These are phyloP conservation scores for Microplitis manilae DNA, from an alignment of 2,888 invertebrate species.

Conservation along the genomic window DNA sequence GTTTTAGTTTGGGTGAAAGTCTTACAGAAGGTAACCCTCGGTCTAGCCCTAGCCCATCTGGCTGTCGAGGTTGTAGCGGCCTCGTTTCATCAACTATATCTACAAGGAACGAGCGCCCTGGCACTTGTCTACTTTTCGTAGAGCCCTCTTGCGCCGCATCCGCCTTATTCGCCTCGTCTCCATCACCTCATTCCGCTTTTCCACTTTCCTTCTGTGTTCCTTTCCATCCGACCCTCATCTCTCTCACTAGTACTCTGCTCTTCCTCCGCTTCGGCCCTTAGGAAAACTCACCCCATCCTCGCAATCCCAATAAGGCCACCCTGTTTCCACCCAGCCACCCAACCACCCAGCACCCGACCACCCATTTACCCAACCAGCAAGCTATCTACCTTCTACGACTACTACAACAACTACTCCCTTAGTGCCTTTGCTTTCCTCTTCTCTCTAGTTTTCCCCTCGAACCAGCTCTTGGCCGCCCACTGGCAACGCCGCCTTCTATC, in stretches of 20 bases:
- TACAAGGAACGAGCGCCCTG: background rate
- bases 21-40: too few species aligned
- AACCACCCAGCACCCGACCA: conserved; percentile 5
- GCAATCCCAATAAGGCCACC: conserved; percentile 67
- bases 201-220: conserved; percentile 41
- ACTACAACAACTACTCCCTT: conserved; percentile 36
- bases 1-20: too few species aligned
- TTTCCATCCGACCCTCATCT: conserved; percentile 40
- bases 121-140: conserved; percentile 46
- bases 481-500: conserved; percentile 44
- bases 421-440: conserved; percentile 43
- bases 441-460: conserved; percentile 45
- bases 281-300: conserved; percentile 64
- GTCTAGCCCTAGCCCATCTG: conserved; percentile 55
- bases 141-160: conserved; percentile 35
- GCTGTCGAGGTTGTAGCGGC: conserved; percentile 64
- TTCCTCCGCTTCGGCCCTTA: conserved; percentile 60
- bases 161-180: background rate
- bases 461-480: conserved; percentile 32
- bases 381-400: conserved; percentile 10
- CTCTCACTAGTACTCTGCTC: conserved; percentile 43
- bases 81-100: conserved; percentile 65
- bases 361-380: conserved; percentile 37
- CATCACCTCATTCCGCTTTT: background rate
- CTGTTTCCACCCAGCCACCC: conserved; percentile 54